Evolutionary conservation across 2,888 invertebrate genomes (phyloP), one percentile per base, ranked within the genome.

Genomic region (Leucania comma): DNA sequence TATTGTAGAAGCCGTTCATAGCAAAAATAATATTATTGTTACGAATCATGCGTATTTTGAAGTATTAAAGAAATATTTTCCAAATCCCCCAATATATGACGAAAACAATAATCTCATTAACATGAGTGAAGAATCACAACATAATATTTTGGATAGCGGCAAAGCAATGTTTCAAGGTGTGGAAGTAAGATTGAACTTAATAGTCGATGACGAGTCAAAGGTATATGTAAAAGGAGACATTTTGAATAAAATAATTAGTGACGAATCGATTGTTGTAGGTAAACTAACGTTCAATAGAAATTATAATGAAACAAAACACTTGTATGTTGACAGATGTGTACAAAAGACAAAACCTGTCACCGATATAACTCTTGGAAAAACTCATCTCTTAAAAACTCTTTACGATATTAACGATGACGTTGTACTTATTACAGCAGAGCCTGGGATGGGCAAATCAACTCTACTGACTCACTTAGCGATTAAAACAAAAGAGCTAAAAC

Each of bases 391-490:
- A 53, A 38, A 12, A 29, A 68, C 24, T 32, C 71, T 68, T 0
- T n/a, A 20, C 14, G 53, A 53, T 32, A 4, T 70, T 32, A 14
- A 10, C 14, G 57, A 73, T 3, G 9, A 72, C 3, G 22, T 63
- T 10, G 75, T 82, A 14, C 57, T 83, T 26, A n/a, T 82, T 22
- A 70, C 72, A 17, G 83, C 72, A 4, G 57, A 68, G 58, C 79
- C 86, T 0, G 86, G 84, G 0, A 85, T 83, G 84, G 86, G 85
- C 12, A 85, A 85, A 59, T 82, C 85, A n/a, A 82, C 75, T 17
- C 56, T 85, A 9, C 75, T 67, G 26, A 35, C 48, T 48, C 60
- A 60, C n/a, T 64, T 84, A 57, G 63, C 80, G 2, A 17, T 80
- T 3, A 61, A 61, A 57, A 80, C 82, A 2, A 83, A 81, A 29